Conservation (phyloP, 2,113 vertebrate species). For the Passer domesticus region DNA sequence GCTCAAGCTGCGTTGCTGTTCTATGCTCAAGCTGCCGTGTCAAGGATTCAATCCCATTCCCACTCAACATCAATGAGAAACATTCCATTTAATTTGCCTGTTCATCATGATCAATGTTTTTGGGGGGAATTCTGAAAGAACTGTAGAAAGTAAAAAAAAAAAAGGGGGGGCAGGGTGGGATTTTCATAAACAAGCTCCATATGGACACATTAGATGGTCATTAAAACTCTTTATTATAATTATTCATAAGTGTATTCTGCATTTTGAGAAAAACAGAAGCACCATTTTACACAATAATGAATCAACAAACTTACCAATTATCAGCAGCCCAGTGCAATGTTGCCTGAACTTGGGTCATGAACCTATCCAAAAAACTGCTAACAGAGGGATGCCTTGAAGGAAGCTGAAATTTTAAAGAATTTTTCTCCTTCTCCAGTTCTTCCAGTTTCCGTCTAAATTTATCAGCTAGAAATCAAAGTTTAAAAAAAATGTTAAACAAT, state of each 20-base stretch:
- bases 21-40: background rate
- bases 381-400: constrained; percentile 85
- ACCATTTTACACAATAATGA: background rate
- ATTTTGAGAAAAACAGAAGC: background rate
- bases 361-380: constrained; percentile 75
- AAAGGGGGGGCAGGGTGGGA: rapidly evolving
- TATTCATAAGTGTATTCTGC: background rate
- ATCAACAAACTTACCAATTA: constrained; percentile 52
- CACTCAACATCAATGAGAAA: background rate
- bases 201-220: rapidly evolving
- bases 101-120: background rate
- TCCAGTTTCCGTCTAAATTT: constrained; percentile 81
- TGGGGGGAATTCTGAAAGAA: background rate
- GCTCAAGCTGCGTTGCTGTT: constrained; percentile 1
- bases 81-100: background rate
- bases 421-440: constrained; percentile 80
- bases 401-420: constrained; percentile 76
- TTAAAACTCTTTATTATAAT: background rate
- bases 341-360: constrained; percentile 73
- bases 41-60: background rate
- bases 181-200: background rate
- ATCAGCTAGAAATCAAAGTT: constrained; percentile 75
- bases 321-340: constrained; percentile 57
- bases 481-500: background rate
- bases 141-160: background rate